These are phyloP conservation scores for Parasteatoda lunata DNA, from an alignment of 2,888 invertebrate species.

Conservation along the genomic window DNA sequence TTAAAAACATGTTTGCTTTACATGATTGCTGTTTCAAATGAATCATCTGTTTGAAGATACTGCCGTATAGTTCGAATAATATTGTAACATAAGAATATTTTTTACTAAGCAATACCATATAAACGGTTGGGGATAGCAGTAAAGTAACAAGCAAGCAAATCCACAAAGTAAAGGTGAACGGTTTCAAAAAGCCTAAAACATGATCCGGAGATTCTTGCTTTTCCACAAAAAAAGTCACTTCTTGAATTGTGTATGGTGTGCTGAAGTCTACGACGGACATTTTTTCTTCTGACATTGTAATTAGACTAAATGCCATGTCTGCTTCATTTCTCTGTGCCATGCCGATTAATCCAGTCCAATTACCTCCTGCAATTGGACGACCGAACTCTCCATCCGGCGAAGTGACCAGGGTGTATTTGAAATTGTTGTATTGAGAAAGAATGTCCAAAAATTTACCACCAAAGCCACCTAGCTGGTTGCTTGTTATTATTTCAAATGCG, in stretches of 20 bases:
- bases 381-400: constrained; percentile 10
- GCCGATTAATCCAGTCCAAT: constrained; percentile 28
- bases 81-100: background rate
- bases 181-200: background rate
- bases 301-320: constrained; percentile 9
- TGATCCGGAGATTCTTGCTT: background rate
- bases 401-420: background rate
- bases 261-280: constrained; percentile 23
- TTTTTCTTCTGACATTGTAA: constrained; percentile 9
- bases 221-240: constrained; percentile 20
- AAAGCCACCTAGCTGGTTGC: background rate
- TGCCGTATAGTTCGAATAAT: constrained; percentile 11
- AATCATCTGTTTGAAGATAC: constrained; percentile 1
- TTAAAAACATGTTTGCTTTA: background rate
- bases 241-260: constrained; percentile 7
- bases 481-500: constrained; percentile 9
- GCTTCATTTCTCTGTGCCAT: constrained; percentile 25
- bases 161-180: constrained; percentile 4
- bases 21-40: background rate
- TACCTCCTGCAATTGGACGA: background rate
- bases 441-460: constrained; percentile 9
- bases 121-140: background rate
- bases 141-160: background rate
- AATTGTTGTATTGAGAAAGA: background rate
- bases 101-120: background rate